A percentile compares a stretch with the other conserved stretches of the same genome.
phyloP scores from a whole-genome alignment of 2,888 invertebrate genomes.

The Penaeus monodon region DNA sequence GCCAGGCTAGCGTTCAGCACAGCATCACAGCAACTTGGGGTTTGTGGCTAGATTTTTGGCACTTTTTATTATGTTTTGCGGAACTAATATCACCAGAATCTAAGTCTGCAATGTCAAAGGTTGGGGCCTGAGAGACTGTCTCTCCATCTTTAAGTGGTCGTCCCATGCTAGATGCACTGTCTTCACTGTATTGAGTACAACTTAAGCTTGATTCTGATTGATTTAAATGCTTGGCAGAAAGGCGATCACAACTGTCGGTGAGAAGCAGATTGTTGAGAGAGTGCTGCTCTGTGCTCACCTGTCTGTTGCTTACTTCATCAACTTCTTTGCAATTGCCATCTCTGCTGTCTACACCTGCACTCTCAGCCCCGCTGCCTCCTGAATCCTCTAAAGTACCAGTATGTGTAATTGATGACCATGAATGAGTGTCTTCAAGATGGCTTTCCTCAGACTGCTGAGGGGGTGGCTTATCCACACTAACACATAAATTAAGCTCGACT shows the following conservation, averaged over 20 bases:
- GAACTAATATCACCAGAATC: slow-evolving; percentile 44
- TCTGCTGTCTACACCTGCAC: slow-evolving; percentile 44
- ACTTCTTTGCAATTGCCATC: slow-evolving; percentile 32
- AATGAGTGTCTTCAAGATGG: slow-evolving; percentile 21
- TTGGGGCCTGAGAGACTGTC: slow-evolving; percentile 60
- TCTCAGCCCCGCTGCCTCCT: slow-evolving; percentile 43
- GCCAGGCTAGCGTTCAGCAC: slow-evolving; percentile 49
- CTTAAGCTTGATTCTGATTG: slow-evolving; percentile 55
- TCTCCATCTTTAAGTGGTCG: slow-evolving; percentile 54
- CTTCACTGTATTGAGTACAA: slow-evolving; percentile 50
- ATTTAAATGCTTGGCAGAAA: slow-evolving; percentile 44
- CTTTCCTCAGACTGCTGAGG: slow-evolving; percentile 21
- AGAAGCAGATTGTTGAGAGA: slow-evolving; percentile 60
- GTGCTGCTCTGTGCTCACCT: slow-evolving; percentile 55
- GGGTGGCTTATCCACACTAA: slow-evolving; percentile 33
- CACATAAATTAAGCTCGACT: neutral
- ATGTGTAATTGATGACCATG: slow-evolving; percentile 22
- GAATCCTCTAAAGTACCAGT: slow-evolving; percentile 32
- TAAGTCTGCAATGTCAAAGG: slow-evolving; percentile 61
- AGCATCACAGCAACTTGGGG: slow-evolving; percentile 42
- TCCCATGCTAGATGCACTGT: slow-evolving; percentile 51
- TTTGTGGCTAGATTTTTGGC: slow-evolving; percentile 47
- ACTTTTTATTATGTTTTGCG: slow-evolving; percentile 34
- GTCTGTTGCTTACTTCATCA: slow-evolving; percentile 3
- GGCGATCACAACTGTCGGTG: slow-evolving; percentile 55